Conservation (phyloP, 2,888 invertebrate genomes). For the Monopis laevigella region DNA sequence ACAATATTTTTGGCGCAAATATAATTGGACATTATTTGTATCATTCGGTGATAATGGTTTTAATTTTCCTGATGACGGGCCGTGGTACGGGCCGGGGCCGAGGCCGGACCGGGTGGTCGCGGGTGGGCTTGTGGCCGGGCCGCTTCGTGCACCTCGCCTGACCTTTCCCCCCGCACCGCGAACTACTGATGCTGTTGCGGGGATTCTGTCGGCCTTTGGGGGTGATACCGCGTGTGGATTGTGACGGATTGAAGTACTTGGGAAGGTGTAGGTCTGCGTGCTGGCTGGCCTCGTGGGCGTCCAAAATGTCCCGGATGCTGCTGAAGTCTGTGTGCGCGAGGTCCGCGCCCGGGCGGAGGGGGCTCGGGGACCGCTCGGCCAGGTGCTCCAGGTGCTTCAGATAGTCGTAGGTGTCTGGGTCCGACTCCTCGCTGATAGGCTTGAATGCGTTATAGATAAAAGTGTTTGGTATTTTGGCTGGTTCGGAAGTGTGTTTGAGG, state of each 20-base stretch:
- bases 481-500: not conserved
- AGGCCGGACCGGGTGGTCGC: slow-evolving; percentile 16
- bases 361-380: too few relatives aligned
- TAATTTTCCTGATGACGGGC: slow-evolving; percentile 39
- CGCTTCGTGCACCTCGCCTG: slow-evolving; percentile 35
- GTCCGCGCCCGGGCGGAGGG: too few relatives aligned
- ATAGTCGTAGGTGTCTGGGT: slow-evolving; percentile 49
- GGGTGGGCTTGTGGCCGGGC: slow-evolving; percentile 18
- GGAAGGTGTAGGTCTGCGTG: slow-evolving; percentile 27
- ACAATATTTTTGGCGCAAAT: too few relatives aligned
- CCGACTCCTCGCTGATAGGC: slow-evolving; percentile 38
- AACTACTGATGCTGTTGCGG: slow-evolving; percentile 17
- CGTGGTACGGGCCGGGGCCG: slow-evolving; percentile 29
- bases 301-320: slow-evolving; percentile 39
- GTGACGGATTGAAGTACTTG: slow-evolving; percentile 23
- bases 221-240: slow-evolving; percentile 24
- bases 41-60: slow-evolving; percentile 23
- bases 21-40: too few relatives aligned
- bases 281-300: slow-evolving; percentile 48
- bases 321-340: too few relatives aligned
- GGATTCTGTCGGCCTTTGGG: slow-evolving; percentile 24
- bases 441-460: slow-evolving; percentile 36
- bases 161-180: not conserved
- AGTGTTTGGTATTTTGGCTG: not conserved
- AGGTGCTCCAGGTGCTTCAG: slow-evolving; percentile 40